These are phyloP conservation scores for Lamprotornis superbus DNA, from an alignment of 2,113 vertebrate genomes.

Conservation along the genomic window DNA sequence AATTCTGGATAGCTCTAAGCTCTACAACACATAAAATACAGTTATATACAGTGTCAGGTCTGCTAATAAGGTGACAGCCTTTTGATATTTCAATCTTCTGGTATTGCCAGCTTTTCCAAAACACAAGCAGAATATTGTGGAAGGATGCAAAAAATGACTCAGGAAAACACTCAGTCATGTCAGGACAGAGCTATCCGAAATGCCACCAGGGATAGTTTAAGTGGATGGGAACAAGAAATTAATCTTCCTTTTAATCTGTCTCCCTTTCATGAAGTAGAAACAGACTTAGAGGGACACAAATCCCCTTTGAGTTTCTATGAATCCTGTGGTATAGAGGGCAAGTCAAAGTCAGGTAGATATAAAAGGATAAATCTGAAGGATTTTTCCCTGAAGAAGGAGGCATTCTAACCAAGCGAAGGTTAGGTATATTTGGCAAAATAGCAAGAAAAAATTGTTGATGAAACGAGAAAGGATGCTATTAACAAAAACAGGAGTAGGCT, in stretches of 20 bases:
- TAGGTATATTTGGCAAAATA: not conserved
- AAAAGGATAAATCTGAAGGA: not conserved
- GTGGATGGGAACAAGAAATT: not conserved
- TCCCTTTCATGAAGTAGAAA: not conserved
- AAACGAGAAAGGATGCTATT: not conserved
- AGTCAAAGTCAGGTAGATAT: not conserved
- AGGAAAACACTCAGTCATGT: not conserved
- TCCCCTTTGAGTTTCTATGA: not conserved
- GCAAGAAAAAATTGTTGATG: not conserved
- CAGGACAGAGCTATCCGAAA: not conserved
- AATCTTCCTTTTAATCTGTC: not conserved
- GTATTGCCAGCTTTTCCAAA: not conserved
- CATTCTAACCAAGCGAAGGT: not conserved
- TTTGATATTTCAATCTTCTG: not conserved
- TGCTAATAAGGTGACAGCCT: not conserved
- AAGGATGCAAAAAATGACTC: not conserved
- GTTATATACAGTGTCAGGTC: not conserved
- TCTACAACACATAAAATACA: not conserved
- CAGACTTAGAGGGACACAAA: not conserved
- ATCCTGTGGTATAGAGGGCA: not conserved
- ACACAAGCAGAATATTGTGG: not conserved
- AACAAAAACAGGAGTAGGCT: not conserved
- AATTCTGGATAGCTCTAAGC: not conserved
- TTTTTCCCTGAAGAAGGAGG: not conserved
- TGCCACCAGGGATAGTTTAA: not conserved